Conservation (phyloP, 2,888 invertebrate genomes). For the Oscheius myriophilus region DNA sequence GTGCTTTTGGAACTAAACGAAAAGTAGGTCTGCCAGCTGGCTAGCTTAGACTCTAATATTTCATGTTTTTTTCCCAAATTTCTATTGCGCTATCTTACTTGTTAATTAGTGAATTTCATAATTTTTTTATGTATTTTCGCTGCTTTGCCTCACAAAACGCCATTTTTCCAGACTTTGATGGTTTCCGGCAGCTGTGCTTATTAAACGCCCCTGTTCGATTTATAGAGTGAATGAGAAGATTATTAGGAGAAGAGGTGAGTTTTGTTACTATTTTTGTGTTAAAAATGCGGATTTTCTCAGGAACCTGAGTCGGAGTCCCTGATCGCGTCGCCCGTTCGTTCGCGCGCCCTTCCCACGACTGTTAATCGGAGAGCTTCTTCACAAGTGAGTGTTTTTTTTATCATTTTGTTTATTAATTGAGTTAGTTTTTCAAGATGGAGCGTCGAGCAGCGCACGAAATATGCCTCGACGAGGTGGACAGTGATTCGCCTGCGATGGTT, state of each 20-base stretch:
- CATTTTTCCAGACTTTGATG: no score
- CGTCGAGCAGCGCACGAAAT: constrained; percentile 24
- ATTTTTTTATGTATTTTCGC: no score
- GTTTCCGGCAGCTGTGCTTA: no score
- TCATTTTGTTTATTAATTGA: background rate
- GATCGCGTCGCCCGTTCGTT: constrained; percentile 35
- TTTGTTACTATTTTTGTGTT: background rate
- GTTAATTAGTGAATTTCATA: background rate
- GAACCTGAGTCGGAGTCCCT: constrained; percentile 45
- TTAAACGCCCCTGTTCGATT: no score
- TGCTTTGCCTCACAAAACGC: no score
- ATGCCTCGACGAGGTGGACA: constrained; percentile 31
- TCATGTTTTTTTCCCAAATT: background rate
- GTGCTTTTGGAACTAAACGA: background rate
- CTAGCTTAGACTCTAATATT: background rate
- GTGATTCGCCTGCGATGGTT: constrained; percentile 29
- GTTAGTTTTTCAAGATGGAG: constrained; percentile 26
- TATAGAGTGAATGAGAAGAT: constrained; percentile 31
- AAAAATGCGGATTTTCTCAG: background rate
- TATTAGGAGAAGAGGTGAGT: constrained; percentile 30
- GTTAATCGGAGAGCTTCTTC: constrained; percentile 16
- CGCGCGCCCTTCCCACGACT: background rate
- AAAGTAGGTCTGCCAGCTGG: background rate
- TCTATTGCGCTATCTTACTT: background rate
- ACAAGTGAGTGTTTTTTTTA: constrained; percentile 4